phyloP scores from a whole-genome alignment of 2,113 vertebrate genomes.

The Cyprinodon tularosa region DNA sequence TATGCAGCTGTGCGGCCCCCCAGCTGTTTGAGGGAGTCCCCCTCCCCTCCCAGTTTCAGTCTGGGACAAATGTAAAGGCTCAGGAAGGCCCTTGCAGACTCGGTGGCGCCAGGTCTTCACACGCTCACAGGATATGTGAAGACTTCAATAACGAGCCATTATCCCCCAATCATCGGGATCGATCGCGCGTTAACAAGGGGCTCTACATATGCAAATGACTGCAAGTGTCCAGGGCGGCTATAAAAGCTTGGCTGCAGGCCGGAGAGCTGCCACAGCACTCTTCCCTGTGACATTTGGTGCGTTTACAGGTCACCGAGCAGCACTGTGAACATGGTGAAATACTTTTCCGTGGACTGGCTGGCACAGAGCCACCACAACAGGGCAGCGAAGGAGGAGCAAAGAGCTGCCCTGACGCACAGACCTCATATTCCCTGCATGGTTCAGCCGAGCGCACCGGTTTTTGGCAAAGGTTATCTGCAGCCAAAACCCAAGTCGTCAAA shows the following conservation, averaged over 20 bases:
- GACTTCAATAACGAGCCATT: slow-evolving; percentile 83
- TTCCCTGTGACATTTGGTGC: slow-evolving; percentile 32
- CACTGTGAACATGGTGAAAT: slow-evolving; percentile 70
- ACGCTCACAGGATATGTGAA: slow-evolving; percentile 82
- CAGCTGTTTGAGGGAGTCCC: slow-evolving; percentile 24
- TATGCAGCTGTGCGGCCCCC: no score
- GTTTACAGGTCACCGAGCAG: slow-evolving; percentile 23
- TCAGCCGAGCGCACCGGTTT: slow-evolving; percentile 69
- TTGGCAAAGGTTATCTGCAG: slow-evolving; percentile 69
- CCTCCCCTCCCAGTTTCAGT: slow-evolving; percentile 33
- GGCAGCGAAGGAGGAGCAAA: not conserved
- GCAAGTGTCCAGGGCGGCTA: slow-evolving; percentile 22
- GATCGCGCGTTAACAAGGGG: slow-evolving; percentile 74
- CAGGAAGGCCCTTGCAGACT: slow-evolving; percentile 75
- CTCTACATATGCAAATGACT: slow-evolving; percentile 73
- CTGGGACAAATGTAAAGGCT: slow-evolving; percentile 69
- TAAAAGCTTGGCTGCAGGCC: slow-evolving; percentile 22
- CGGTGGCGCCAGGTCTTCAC: slow-evolving; percentile 80
- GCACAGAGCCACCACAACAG: slow-evolving; percentile 78
- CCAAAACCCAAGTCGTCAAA: slow-evolving; percentile 59
- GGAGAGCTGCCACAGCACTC: not conserved
- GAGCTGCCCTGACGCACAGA: slow-evolving; percentile 25
- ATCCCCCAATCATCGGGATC: slow-evolving; percentile 79
- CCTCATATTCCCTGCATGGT: slow-evolving; percentile 77
- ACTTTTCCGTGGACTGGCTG: slow-evolving; percentile 86